phyloP scores from a whole-genome alignment of 2,888 invertebrate genomes.

The Podotricha telesiphe region DNA sequence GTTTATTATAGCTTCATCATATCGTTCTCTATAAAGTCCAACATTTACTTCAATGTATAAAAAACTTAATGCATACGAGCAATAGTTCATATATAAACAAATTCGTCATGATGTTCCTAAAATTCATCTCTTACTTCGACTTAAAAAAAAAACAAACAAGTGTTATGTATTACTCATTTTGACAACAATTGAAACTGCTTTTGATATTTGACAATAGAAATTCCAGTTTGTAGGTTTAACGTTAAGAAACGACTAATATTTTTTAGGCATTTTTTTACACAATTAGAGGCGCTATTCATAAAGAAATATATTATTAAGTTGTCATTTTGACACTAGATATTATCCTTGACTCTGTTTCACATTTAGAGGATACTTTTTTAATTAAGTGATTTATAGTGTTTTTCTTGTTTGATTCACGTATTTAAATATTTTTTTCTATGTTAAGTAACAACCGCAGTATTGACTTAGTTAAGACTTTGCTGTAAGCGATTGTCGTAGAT shows the following conservation, averaged over 20 bases:
- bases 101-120: background rate
- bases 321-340: background rate
- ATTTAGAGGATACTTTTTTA: no score
- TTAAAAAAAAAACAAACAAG: conserved; percentile 3
- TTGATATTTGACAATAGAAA: conserved; percentile 20
- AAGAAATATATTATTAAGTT: conserved; percentile 4
- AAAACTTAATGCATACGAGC: no score
- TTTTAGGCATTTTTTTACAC: background rate
- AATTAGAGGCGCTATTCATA: conserved; percentile 13
- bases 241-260: conserved; percentile 3
- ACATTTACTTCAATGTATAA: no score
- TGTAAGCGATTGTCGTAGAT: no score
- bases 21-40: no score
- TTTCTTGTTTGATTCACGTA: no score
- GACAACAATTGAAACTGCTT: conserved; percentile 7
- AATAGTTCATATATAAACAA: no score
- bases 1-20: no score
- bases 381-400: no score
- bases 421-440: no score
- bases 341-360: background rate
- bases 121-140: background rate
- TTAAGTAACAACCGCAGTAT: no score
- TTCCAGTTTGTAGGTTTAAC: conserved; percentile 14
- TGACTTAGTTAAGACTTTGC: no score
- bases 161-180: conserved; percentile 13